Conservation (phyloP, 1,140 invertebrate genomes). For the Oryzaephilus surinamensis region DNA sequence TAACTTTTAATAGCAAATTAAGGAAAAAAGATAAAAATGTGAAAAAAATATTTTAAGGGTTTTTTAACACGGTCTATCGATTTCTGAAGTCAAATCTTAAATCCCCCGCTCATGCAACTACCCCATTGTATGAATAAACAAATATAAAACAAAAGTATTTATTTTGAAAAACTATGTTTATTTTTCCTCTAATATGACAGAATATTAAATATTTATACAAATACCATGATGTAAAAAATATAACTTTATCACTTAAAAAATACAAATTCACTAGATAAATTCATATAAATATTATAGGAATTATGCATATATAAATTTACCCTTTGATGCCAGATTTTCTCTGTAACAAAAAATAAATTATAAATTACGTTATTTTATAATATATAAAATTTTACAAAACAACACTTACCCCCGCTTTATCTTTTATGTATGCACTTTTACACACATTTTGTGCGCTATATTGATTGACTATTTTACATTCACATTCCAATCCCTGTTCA, state of each 20-base stretch:
- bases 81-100: no score
- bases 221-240: constrained; percentile 2
- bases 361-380: not conserved
- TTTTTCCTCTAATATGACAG: constrained; percentile 6
- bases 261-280: no score
- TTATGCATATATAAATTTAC: not conserved
- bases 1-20: no score
- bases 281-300: not conserved
- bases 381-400: not conserved
- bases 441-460: constrained; percentile 33
- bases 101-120: no score
- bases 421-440: constrained; percentile 37
- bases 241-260: no score
- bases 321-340: constrained; percentile 15
- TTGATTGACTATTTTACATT: constrained; percentile 34
- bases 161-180: constrained; percentile 4
- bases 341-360: constrained; percentile 18
- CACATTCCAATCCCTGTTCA: constrained; percentile 42
- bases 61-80: no score
- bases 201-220: constrained; percentile 7
- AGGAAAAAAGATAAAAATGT: no score
- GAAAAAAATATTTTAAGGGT: no score
- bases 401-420: constrained; percentile 24
- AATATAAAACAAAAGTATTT: constrained; percentile 6
- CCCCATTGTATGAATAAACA: no score